Evolutionary conservation across 2,113 vertebrate genomes (phyloP).

Genomic region (Erythrocercus mccallii): DNA sequence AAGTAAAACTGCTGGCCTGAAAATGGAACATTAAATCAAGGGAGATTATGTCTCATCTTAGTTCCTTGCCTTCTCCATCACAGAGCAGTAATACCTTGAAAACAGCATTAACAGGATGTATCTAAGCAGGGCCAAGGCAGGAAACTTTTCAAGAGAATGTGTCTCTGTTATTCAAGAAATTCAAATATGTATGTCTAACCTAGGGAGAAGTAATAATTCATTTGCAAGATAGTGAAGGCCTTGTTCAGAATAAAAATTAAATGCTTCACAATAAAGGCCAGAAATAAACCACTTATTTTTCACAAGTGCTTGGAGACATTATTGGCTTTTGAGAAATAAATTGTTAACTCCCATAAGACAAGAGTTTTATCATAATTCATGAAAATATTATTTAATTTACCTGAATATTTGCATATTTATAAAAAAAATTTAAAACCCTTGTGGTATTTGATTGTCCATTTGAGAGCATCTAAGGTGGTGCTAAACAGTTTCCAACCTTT

Average conservation of each 20-base stretch:
- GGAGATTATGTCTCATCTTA: background rate
- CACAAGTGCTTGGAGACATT: background rate
- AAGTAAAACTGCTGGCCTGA: background rate
- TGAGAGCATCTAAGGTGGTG: background rate
- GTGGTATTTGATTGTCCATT: background rate
- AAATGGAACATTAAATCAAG: background rate
- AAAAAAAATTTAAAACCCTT: accelerated
- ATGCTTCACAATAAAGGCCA: background rate
- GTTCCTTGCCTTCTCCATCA: background rate
- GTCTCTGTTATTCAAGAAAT: background rate
- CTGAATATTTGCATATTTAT: background rate
- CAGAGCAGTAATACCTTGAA: background rate
- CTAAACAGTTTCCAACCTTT: background rate
- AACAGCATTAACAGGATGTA: background rate
- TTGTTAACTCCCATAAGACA: background rate
- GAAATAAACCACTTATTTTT: background rate
- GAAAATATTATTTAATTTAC: background rate
- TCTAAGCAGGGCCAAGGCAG: background rate
- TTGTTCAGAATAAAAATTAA: background rate
- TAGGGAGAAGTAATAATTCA: background rate
- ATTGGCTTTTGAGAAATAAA: background rate
- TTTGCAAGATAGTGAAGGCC: background rate
- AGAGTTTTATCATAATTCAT: background rate
- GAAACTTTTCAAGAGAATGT: background rate
- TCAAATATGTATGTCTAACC: background rate